These are phyloP conservation scores for Phrynocephalus forsythii DNA, from an alignment of 2,797 vertebrate genomes.

Conservation along the genomic window DNA sequence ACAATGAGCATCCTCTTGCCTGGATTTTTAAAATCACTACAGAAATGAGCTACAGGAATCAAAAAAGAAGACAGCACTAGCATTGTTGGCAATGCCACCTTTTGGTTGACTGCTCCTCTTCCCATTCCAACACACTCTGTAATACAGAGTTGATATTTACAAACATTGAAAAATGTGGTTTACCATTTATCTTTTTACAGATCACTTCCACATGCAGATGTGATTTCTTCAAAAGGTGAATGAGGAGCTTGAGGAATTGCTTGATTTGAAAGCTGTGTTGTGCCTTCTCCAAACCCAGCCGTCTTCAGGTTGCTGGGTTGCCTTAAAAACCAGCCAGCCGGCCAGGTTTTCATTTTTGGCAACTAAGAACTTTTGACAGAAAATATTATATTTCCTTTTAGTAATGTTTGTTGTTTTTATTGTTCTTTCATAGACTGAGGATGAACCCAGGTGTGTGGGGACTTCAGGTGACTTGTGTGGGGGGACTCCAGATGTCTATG, in stretches of 20 bases:
- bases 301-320: background rate
- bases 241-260: constrained; percentile 5
- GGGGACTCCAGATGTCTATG: too few relatives aligned
- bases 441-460: too few relatives aligned
- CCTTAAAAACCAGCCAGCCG: constrained; percentile 17
- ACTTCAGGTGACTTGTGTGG: too few relatives aligned
- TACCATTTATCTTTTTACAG: constrained; percentile 57
- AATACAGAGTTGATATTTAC: background rate
- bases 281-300: constrained; percentile 44
- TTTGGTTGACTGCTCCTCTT: fast-evolving
- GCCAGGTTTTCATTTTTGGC: constrained; percentile 48
- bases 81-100: fast-evolving
- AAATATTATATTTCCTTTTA: constrained; percentile 51
- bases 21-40: background rate
- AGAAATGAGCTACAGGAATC: background rate
- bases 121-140: fast-evolving
- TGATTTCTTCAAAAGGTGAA: constrained; percentile 57
- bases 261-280: constrained; percentile 43
- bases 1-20: fast-evolving
- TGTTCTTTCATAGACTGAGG: constrained; percentile 42
- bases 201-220: constrained; percentile 62
- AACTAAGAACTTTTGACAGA: constrained; percentile 54
- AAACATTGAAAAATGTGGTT: constrained; percentile 44
- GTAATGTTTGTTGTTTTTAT: constrained; percentile 67
- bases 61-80: fast-evolving